These are phyloP conservation scores for Scomber japonicus DNA, from an alignment of 2,113 vertebrate genomes.

Conservation along the genomic window DNA sequence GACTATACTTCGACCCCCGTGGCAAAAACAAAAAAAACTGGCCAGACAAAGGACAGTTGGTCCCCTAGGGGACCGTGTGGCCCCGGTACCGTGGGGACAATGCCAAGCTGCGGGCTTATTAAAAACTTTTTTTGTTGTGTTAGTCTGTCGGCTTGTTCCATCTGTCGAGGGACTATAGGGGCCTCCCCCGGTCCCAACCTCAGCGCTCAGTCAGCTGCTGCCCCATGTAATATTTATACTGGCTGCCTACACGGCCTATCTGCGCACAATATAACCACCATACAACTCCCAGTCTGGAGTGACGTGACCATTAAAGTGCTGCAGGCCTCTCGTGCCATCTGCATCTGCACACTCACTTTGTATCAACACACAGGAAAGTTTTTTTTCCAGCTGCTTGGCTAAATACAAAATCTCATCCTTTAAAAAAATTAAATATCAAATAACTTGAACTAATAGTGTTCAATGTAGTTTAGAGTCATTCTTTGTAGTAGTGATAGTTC, in stretches of 20 bases:
- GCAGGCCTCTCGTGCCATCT: slow-evolving; percentile 85
- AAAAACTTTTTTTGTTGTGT: slow-evolving; percentile 85
- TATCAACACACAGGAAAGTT: slow-evolving; percentile 78
- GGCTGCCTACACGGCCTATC: slow-evolving; percentile 75
- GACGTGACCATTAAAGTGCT: slow-evolving; percentile 80
- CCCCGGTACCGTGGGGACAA: slow-evolving; percentile 84
- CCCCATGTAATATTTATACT: slow-evolving; percentile 98
- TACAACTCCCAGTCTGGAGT: slow-evolving; percentile 87
- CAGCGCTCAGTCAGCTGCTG: slow-evolving; percentile 92
- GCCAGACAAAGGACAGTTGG: slow-evolving; percentile 87
- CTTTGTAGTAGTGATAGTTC: background rate
- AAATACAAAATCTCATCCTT: too few relatives aligned
- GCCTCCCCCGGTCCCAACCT: slow-evolving; percentile 79
- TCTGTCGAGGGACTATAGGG: slow-evolving; percentile 92
- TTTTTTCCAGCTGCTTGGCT: slow-evolving; percentile 81
- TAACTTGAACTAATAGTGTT: too few relatives aligned
- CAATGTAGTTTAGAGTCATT: background rate
- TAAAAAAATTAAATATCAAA: too few relatives aligned
- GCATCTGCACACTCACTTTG: slow-evolving; percentile 84
- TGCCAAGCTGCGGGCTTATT: slow-evolving; percentile 88
- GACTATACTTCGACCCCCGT: slow-evolving; percentile 55
- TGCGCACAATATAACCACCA: slow-evolving; percentile 85
- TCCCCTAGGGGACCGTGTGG: slow-evolving; percentile 80
- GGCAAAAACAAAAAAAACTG: slow-evolving; percentile 63
- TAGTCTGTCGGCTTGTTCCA: slow-evolving; percentile 91